Evolutionary conservation across 2,888 invertebrate genomes (phyloP).

Genomic region (Acleris laterana): DNA sequence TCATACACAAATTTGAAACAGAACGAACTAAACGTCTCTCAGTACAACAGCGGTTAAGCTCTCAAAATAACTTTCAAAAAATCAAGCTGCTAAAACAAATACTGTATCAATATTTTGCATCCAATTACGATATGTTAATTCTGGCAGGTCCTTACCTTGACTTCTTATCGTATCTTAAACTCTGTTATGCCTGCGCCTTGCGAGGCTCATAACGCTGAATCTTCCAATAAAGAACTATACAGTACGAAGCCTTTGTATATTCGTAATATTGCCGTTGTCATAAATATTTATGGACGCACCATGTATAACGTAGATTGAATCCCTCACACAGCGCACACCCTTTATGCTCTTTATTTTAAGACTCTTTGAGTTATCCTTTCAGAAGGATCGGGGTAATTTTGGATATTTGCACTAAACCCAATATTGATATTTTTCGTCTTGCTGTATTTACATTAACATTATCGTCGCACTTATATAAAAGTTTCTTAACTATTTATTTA

Average conservation of each 20-base stretch:
- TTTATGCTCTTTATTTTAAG: slow-evolving; percentile 46
- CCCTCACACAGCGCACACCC: slow-evolving; percentile 47
- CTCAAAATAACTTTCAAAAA: too few relatives aligned
- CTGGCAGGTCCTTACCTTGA: too few relatives aligned
- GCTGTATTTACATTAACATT: slow-evolving; percentile 4
- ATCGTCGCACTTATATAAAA: background rate
- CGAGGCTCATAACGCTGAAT: too few relatives aligned
- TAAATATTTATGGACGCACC: slow-evolving; percentile 61
- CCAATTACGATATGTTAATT: too few relatives aligned
- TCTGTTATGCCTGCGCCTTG: too few relatives aligned
- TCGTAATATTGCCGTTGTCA: slow-evolving; percentile 41
- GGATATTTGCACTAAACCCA: slow-evolving; percentile 11
- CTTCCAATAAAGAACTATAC: too few relatives aligned
- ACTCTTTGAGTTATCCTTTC: slow-evolving; percentile 31
- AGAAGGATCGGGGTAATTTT: slow-evolving; percentile 10
- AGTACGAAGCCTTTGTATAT: slow-evolving; percentile 23
- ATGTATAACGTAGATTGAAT: slow-evolving; percentile 55
- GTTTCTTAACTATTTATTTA: background rate
- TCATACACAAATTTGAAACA: too few relatives aligned
- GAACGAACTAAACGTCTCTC: too few relatives aligned
- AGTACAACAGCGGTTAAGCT: too few relatives aligned
- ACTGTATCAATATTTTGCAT: too few relatives aligned
- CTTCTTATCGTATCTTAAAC: too few relatives aligned
- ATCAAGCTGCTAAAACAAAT: too few relatives aligned
- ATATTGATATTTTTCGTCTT: slow-evolving; percentile 17